Base-by-base conservation (phyloP, 2,888 invertebrate species). In the Caenorhabditis wallacei region DNA sequence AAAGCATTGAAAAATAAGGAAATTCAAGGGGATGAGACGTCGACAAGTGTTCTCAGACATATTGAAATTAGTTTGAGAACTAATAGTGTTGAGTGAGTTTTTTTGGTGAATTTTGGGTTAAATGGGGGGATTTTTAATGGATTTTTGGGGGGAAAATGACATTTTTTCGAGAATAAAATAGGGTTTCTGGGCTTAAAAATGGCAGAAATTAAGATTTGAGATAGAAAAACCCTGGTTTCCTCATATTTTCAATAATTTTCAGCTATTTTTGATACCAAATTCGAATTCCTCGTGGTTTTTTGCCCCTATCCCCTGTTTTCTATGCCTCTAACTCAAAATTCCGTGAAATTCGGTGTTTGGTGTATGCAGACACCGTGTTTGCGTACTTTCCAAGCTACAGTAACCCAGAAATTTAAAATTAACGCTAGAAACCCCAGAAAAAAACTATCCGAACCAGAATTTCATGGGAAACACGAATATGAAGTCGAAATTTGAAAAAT, bases 31-130 rank as follows among this genome's bases (percentile, higher is more conserved):
- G 93, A 93, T 82, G 92, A 97, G 66, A 98, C 98, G 83, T 98
- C 98, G 76, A 99, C 99, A 57, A 97, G 98, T 94, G 97, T 99
- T 89, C 94, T 99, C 85, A 95, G 98, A 92, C 98, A 99, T 94
- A 94, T 99, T 93, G 99, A 99, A 94, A 99, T 98, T 92, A 99
- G 98, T 57, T 94, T 99, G 91, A 95, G 98, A 92, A 99, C 99
- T 87, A 99, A 99, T 94, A 97, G 97, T 93, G 99, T 99, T 92
- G 98, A 99, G 96, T 97, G 93, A 95, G 95, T 85, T 40, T 30
- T 16, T 13, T 40, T 40, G 4, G 4, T 35, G 35, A 35, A 7
- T 35, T 35, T n/a, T n/a, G n/a, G n/a, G n/a, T n/a, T n/a, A n/a
- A n/a, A n/a, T 35, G 35, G 35, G 35, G 35, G 35, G 4, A 10